phyloP scores from a whole-genome alignment of 2,888 invertebrate species.

The Cerastis leucographa region DNA sequence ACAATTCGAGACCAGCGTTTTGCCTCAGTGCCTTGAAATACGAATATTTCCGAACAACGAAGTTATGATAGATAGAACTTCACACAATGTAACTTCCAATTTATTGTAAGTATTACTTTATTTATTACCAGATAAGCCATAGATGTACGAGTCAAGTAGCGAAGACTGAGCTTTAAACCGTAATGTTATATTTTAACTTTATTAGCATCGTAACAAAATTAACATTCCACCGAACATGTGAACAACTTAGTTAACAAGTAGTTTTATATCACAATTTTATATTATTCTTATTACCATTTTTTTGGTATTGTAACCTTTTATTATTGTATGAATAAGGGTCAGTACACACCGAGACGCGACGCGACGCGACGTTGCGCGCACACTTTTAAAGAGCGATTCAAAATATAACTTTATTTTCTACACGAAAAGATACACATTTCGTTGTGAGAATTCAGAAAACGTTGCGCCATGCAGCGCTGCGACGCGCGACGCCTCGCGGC shows the following conservation, averaged over 20 bases:
- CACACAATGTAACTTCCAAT: slow-evolving; percentile 31
- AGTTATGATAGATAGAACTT: slow-evolving; percentile 13
- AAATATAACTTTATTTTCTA: too few relatives aligned
- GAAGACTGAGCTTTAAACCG: slow-evolving; percentile 63
- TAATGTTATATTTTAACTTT: slow-evolving; percentile 52
- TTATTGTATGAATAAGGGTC: too few relatives aligned
- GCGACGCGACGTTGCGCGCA: too few relatives aligned
- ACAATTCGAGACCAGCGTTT: neutral
- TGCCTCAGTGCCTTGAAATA: slow-evolving; percentile 31
- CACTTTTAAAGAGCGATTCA: too few relatives aligned
- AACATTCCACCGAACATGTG: slow-evolving; percentile 58
- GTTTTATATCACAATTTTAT: slow-evolving; percentile 26
- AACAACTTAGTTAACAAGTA: slow-evolving; percentile 19
- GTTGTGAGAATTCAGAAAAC: too few relatives aligned
- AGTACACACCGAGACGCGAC: too few relatives aligned
- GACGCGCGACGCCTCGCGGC: too few relatives aligned
- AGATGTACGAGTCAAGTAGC: slow-evolving; percentile 44
- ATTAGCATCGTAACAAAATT: slow-evolving; percentile 37
- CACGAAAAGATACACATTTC: too few relatives aligned
- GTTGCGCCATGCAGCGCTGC: too few relatives aligned
- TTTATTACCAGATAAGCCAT: slow-evolving; percentile 43
- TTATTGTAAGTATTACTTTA: slow-evolving; percentile 22
- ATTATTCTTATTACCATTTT: slow-evolving; percentile 9
- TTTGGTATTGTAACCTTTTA: slow-evolving; percentile 16
- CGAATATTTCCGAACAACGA: slow-evolving; percentile 28